phyloP scores from a whole-genome alignment of 2,113 vertebrate genomes.

The Peucedramus taeniatus region DNA sequence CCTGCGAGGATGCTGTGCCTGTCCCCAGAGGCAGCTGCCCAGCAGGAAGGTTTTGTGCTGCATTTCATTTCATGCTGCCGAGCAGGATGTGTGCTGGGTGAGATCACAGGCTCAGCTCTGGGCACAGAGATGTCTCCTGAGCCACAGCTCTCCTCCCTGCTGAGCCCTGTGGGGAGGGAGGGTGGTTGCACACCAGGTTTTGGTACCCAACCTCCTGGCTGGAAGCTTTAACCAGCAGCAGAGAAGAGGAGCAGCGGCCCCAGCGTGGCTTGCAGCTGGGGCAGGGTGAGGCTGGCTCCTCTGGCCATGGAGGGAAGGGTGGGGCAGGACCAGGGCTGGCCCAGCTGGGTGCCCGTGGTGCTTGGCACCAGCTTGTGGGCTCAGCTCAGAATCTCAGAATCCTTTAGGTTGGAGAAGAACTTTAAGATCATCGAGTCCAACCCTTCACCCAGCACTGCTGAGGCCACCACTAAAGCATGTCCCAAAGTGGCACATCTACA shows the following conservation, averaged over 20 bases:
- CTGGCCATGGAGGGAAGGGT: background rate
- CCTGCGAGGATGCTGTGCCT: background rate
- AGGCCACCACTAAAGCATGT: background rate
- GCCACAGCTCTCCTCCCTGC: background rate
- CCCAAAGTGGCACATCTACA: accelerated
- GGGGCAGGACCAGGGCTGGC: background rate
- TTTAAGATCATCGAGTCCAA: accelerated
- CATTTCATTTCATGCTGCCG: accelerated
- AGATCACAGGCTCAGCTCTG: accelerated
- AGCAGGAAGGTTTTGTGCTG: accelerated
- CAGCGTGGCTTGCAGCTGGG: background rate
- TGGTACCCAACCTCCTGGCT: background rate
- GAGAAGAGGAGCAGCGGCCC: background rate
- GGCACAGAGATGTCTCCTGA: background rate
- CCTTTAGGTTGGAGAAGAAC: background rate
- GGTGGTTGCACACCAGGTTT: background rate
- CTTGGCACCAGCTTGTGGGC: background rate
- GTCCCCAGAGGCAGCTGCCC: background rate
- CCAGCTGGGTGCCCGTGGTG: accelerated
- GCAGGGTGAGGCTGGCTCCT: background rate
- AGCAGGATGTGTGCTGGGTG: background rate
- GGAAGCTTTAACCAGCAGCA: background rate
- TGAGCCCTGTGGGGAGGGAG: background rate
- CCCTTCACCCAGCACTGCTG: background rate
- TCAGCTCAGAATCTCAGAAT: background rate